Conservation (phyloP, 2,888 invertebrate genomes). For the Lordiphosa andalusiaca region DNA sequence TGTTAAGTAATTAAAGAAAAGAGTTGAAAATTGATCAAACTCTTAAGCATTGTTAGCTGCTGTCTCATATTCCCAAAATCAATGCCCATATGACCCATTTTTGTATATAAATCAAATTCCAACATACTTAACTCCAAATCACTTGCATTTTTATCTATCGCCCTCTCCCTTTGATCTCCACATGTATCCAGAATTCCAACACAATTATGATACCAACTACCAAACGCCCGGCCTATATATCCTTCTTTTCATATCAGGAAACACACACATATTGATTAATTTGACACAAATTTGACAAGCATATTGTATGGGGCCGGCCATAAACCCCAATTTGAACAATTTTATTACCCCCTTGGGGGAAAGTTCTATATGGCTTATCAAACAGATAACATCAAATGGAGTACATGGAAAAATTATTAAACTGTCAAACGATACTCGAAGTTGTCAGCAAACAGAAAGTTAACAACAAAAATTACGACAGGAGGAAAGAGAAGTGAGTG, state of each 20-base stretch:
- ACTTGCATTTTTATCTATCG: no score
- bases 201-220: no score
- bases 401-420: slow-evolving; percentile 57
- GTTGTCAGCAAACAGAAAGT: slow-evolving; percentile 42
- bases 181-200: no score
- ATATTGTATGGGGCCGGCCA: slow-evolving; percentile 19
- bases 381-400: slow-evolving; percentile 40
- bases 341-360: slow-evolving; percentile 1
- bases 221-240: slow-evolving; percentile 13
- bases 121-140: no score
- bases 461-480: slow-evolving; percentile 42
- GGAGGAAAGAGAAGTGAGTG: slow-evolving; percentile 9
- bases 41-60: no score
- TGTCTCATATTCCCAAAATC: no score
- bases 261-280: slow-evolving; percentile 45
- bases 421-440: slow-evolving; percentile 60
- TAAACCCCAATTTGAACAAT: slow-evolving; percentile 4
- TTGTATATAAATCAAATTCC: no score
- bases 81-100: no score
- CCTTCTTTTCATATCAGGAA: slow-evolving; percentile 2
- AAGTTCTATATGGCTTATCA: slow-evolving; percentile 8
- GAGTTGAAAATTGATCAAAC: no score
- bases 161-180: no score
- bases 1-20: no score
- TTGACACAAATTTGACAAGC: slow-evolving; percentile 69